Base-by-base conservation (phyloP, 92 coral and sea anemone genomes). In the Palythoa grandiflora region DNA sequence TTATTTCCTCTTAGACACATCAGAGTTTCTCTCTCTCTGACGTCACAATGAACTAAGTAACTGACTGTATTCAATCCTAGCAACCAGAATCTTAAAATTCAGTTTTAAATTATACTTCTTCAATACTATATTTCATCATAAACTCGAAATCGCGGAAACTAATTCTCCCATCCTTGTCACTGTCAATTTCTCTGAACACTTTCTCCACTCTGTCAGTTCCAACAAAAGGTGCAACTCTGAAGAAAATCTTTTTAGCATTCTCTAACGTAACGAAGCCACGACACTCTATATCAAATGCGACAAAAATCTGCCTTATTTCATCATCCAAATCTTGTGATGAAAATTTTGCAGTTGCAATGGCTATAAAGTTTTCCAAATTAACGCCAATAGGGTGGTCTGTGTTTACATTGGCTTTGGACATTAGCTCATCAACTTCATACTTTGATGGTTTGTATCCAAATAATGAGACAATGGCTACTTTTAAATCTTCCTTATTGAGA, bases 371-470 rank as follows among this genome's bases (percentile, higher is more conserved):
- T 36, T 93, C 96, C 19, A 90, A 12, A 63, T 93, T 76, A 70
- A 97, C 38, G 28, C 97, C 96, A 75, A 71, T 40, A 39, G 80
- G 87, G 9, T 68, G 54, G 65, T 66, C 83, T 38, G 38, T 60
- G 60, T 79, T 86, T 13, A 50, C 63, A 54, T 89, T 95, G 52
- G 90, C 19, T 90, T 44, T 44, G 50, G 50, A 73, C 90, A 96
- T 89, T 9, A 96, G 90, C 70, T 93, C 65, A 59, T 13, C 65
- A 17, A 5, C 70, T 90, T 97, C 99, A 59, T 76, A 92, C 40
- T 91, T 92, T 36, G 97, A 95, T 16, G 99, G 99, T 89, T 97
- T 97, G 91, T 97, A 97, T 35, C 99, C 99, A 88, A 95, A 97
- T 3, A 97, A 81, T 13, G 93, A 92, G 28, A 95, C 97, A 78